Evolutionary conservation across 1,140 invertebrate species (phyloP).

Genomic region (Drosophila parabipectinata): DNA sequence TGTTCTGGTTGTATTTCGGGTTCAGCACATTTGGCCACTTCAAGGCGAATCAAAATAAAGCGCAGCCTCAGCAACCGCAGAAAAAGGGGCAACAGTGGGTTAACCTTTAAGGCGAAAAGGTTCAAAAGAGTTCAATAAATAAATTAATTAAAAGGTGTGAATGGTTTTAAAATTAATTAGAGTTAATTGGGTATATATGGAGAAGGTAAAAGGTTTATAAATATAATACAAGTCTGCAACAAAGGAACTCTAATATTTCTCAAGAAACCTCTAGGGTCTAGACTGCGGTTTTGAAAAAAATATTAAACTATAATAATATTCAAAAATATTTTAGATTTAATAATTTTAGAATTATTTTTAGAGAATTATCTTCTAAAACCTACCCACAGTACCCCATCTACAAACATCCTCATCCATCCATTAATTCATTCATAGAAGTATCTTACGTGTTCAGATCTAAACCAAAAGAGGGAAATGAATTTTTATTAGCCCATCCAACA

Average conservation of each 20-base stretch:
- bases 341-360: too few species aligned
- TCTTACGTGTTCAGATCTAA: slow-evolving; percentile 18
- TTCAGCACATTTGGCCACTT: slow-evolving; percentile 75
- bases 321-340: too few species aligned
- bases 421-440: slow-evolving; percentile 18
- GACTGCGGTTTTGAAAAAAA: too few species aligned
- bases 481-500: slow-evolving; percentile 76
- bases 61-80: slow-evolving; percentile 54
- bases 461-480: slow-evolving; percentile 55
- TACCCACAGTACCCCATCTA: too few species aligned
- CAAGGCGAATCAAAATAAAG: slow-evolving; percentile 69
- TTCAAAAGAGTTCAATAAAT: slow-evolving; percentile 12
- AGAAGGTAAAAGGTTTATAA: too few species aligned
- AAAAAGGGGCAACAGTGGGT: slow-evolving; percentile 59
- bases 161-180: not conserved
- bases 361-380: too few species aligned
- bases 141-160: too few species aligned
- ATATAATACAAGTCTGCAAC: too few species aligned
- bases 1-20: slow-evolving; percentile 18
- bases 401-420: not conserved
- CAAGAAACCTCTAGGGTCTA: too few species aligned
- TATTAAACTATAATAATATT: too few species aligned
- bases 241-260: too few species aligned
- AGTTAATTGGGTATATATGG: too few species aligned
- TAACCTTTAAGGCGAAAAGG: slow-evolving; percentile 5